Percentiles rank a stretch among this genome's conserved stretches.
phyloP scores from a whole-genome alignment of 2,888 invertebrate species.

The Lagria hirta region DNA sequence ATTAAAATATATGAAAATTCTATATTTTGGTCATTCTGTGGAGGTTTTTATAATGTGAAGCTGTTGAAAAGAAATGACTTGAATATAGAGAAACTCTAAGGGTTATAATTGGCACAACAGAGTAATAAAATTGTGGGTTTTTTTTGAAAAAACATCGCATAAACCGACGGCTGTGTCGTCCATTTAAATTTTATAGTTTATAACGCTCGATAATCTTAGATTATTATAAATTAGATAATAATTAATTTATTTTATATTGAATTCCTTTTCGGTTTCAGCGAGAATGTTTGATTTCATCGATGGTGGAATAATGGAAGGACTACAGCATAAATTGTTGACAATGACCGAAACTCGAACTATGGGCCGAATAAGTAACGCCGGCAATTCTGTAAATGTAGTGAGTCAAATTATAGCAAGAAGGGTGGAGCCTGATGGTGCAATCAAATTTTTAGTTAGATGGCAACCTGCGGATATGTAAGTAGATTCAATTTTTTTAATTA shows the following conservation, averaged over 20 bases:
- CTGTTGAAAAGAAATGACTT: too few relatives aligned
- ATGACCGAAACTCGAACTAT: slow-evolving; percentile 62
- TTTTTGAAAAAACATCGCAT: too few relatives aligned
- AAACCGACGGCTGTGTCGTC: too few relatives aligned
- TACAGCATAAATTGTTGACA: slow-evolving; percentile 75
- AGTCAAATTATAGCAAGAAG: slow-evolving; percentile 70
- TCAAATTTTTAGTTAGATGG: slow-evolving; percentile 75
- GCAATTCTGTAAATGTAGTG: slow-evolving; percentile 70
- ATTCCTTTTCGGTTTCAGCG: slow-evolving; percentile 72
- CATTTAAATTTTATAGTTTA: slow-evolving; percentile 28
- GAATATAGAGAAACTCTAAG: too few relatives aligned
- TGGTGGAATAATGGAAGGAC: slow-evolving; percentile 87
- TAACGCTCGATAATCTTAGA: too few relatives aligned
- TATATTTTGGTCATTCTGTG: too few relatives aligned
- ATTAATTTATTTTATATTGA: too few relatives aligned
- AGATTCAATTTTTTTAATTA: slow-evolving; percentile 9
- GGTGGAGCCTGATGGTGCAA: slow-evolving; percentile 63
- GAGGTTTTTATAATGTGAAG: too few relatives aligned
- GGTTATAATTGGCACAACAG: too few relatives aligned
- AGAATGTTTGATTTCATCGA: slow-evolving; percentile 95
- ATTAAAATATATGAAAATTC: too few relatives aligned
- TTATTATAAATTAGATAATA: too few relatives aligned
- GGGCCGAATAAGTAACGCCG: slow-evolving; percentile 62
- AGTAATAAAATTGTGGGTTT: too few relatives aligned
- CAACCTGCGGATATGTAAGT: slow-evolving; percentile 85